phyloP scores from a whole-genome alignment of 2,113 vertebrate genomes.

The Porphyrio hochstetteri region DNA sequence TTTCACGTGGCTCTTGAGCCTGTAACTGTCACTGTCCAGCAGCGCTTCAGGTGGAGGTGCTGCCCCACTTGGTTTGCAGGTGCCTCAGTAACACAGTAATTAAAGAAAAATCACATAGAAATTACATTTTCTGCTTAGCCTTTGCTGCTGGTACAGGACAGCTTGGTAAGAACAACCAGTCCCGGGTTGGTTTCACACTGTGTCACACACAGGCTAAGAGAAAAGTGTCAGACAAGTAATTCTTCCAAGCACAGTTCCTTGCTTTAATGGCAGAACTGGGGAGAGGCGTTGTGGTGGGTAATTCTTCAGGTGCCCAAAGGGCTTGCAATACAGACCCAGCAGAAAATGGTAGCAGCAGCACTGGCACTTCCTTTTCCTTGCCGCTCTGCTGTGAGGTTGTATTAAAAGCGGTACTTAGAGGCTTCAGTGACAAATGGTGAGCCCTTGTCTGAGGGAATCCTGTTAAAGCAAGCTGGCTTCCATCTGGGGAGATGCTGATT shows the following conservation, averaged over 20 bases:
- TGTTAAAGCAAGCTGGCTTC: conserved; percentile 3
- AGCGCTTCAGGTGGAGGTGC: not conserved
- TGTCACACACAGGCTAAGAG: not conserved
- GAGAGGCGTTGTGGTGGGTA: not conserved
- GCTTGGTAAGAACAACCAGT: not conserved
- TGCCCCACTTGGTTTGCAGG: not conserved
- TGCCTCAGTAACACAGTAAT: not conserved
- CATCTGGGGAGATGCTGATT: not conserved
- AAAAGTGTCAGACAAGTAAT: not conserved
- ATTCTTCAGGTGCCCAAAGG: not conserved
- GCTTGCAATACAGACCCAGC: not conserved
- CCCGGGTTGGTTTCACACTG: not conserved
- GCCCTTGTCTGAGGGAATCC: not conserved
- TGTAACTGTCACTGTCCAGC: not conserved
- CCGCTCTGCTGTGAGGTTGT: not conserved
- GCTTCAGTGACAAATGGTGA: not conserved
- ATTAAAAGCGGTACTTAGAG: not conserved
- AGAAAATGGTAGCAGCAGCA: not conserved
- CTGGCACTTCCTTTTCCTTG: not conserved
- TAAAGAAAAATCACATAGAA: not conserved
- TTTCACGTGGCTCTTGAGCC: no score
- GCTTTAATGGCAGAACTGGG: not conserved
- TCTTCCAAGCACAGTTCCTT: not conserved
- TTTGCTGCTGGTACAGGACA: not conserved
- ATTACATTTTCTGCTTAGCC: not conserved